Conservation (phyloP, 2,113 vertebrate species). For the Corynorhinus townsendii region DNA sequence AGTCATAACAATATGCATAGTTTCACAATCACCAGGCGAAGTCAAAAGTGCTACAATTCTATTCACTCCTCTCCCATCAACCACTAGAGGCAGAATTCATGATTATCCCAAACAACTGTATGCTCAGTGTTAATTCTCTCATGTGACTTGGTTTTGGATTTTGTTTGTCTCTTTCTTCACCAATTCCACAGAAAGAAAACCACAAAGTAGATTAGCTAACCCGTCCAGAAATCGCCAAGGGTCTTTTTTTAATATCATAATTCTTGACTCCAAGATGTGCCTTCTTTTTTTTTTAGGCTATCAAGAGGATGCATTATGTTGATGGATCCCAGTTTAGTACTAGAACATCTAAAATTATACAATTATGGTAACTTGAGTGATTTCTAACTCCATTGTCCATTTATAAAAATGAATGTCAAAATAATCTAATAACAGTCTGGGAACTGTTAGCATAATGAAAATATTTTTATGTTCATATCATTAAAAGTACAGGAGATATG, state of each 20-base stretch:
- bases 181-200: conserved; percentile 59
- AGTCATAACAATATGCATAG: background rate
- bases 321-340: background rate
- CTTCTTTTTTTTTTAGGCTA: background rate
- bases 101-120: background rate
- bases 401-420: conserved; percentile 35
- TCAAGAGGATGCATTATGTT: background rate
- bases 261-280: conserved; percentile 17
- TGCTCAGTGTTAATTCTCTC: conserved; percentile 33
- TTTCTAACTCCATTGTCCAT: background rate
- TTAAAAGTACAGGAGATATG: background rate
- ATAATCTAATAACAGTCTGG: background rate
- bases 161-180: conserved; percentile 61
- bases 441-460: background rate
- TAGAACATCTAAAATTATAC: conserved; percentile 15
- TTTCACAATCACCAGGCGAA: background rate
- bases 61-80: background rate
- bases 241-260: conserved; percentile 25
- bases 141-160: conserved; percentile 30
- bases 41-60: background rate
- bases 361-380: background rate
- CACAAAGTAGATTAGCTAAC: conserved; percentile 44
- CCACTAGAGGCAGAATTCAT: background rate
- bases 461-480: background rate
- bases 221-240: conserved; percentile 16